Evolutionary conservation across 2,797 vertebrate species (phyloP), one percentile per base, ranked within the genome.

Genomic region (Fundulus diaphanus): DNA sequence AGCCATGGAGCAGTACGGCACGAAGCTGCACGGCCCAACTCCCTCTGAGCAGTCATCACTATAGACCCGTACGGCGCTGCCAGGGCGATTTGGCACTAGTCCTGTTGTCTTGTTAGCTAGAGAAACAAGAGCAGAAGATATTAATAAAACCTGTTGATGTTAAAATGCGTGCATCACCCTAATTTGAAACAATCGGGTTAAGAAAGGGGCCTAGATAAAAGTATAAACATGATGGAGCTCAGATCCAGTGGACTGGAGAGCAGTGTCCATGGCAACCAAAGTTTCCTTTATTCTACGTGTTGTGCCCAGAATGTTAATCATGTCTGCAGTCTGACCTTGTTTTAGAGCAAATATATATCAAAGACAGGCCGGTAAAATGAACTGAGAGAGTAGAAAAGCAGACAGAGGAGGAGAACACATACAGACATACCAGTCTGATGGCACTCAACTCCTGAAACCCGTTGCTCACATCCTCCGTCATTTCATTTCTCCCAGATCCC

Each of bases 1-100:
- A 18, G 98, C 97, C 98, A 99, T 99, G 87, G 98, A 99, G 93
- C 98, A 99, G 93, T 98, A 99, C 0, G 98, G 98, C 80, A 99
- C 98, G 72, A 96, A 97, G 87, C 95, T 96, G 83, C 96, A 95
- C 15, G 95, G 86, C 0, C 92, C 72, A 42, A 90, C 96, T 24
- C 84, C 68, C 85, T 98, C 97, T 0, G 91, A 91, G 76, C 84
- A 87, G 65, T 98, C 97, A 0, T 99, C 97, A 0, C 96, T 92
- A 0, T 97, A 99, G 67, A 99, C 96, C 0, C 98, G 97, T n/a
- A 99, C 97, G 54, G 98, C 92, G 0, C 96, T 94, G 0, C 98
- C 95, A 0, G 97, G 96, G 3, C 97, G 96, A 68, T 92, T 92
- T 46, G 97, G 84, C 84, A 90, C 93, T 1, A 33, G 27, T 37